Conservation (phyloP, 2,113 vertebrate genomes). For the Dasypus novemcinctus region DNA sequence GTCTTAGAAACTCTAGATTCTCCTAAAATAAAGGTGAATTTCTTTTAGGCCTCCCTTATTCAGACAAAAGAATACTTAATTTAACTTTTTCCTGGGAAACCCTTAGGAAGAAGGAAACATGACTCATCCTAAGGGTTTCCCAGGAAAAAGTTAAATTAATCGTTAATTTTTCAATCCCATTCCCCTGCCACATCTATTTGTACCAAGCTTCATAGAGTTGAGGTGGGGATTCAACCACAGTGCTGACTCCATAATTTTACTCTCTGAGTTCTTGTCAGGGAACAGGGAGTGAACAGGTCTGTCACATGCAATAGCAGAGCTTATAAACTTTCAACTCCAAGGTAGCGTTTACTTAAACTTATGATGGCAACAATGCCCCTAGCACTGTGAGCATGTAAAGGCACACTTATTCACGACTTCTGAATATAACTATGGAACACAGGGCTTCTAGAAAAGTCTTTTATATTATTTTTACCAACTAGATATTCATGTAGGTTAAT, state of each 20-base stretch:
- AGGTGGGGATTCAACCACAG: neutral
- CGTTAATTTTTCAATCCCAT: neutral
- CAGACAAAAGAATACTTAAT: neutral
- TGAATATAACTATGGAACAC: neutral
- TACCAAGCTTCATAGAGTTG: neutral
- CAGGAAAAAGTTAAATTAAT: no score
- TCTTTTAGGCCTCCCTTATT: neutral
- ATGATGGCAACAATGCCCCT: no score
- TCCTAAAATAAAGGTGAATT: neutral
- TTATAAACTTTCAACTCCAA: neutral
- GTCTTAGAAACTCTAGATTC: neutral
- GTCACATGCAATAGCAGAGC: neutral
- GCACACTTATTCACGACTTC: neutral
- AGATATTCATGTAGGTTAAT: neutral
- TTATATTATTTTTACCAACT: neutral
- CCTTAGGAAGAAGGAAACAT: neutral
- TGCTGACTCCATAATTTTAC: neutral
- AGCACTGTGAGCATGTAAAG: neutral
- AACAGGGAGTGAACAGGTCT: neutral
- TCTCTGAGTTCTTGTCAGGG: neutral
- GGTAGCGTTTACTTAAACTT: rapidly evolving
- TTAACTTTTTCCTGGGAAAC: neutral
- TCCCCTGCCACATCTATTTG: neutral
- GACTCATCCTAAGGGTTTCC: no score
- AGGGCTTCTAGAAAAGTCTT: neutral